Evolutionary conservation across 2,888 invertebrate genomes (phyloP).

Genomic region (Meloe dianella): DNA sequence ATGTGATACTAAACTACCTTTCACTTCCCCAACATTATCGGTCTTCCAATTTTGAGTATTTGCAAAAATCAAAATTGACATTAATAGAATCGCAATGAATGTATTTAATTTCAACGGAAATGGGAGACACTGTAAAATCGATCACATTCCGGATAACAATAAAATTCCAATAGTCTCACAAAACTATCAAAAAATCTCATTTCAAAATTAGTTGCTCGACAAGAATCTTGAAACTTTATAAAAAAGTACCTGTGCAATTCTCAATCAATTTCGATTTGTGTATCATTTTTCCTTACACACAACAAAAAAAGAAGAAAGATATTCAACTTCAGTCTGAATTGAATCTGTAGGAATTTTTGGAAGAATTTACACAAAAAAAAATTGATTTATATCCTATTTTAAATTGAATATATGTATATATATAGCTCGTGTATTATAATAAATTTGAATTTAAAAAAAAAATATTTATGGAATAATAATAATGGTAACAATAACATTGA

Average conservation of each 20-base stretch:
- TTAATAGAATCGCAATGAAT: too few relatives aligned
- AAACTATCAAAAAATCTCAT: too few relatives aligned
- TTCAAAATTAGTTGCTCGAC: background rate
- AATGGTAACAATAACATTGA: constrained; percentile 22
- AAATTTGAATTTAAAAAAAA: background rate
- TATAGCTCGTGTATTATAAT: constrained; percentile 3
- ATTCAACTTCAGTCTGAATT: background rate
- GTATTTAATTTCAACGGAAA: background rate
- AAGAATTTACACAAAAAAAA: background rate
- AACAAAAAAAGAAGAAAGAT: too few relatives aligned
- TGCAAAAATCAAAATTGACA: too few relatives aligned
- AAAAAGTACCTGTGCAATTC: constrained; percentile 3
- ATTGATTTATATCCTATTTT: background rate
- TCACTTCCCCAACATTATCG: too few relatives aligned
- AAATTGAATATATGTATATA: background rate
- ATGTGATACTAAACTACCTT: too few relatives aligned
- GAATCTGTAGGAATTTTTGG: background rate
- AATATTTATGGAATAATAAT: constrained; percentile 9
- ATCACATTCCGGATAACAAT: background rate
- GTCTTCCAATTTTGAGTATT: too few relatives aligned
- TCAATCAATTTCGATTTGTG: background rate
- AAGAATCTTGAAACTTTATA: background rate
- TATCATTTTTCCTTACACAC: background rate
- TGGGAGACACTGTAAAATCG: background rate
- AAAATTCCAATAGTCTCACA: background rate